A percentile compares a stretch with the other conserved stretches of the same genome.
Evolutionary conservation across 1,140 invertebrate genomes (phyloP).

Genomic region (Dolichoris vasculosae): DNA sequence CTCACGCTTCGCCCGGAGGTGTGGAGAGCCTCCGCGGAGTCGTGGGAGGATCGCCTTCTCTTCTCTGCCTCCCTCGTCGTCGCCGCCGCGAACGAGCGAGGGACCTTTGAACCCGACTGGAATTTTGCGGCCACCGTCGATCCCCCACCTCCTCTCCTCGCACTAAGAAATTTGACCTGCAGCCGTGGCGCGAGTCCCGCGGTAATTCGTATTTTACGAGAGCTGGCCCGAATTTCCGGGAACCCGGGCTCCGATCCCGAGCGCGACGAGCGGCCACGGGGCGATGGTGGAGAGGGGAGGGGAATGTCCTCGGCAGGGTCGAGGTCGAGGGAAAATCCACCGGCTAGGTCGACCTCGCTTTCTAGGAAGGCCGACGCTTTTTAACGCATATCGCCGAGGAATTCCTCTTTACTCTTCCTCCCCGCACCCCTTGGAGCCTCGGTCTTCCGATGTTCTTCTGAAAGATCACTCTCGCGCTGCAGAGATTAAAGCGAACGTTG

Average conservation of each 20-base stretch:
- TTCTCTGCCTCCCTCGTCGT: constrained; percentile 46
- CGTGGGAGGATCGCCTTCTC: constrained; percentile 63
- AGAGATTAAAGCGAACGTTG: not conserved
- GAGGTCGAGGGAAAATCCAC: constrained; percentile 17
- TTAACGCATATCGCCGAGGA: not conserved
- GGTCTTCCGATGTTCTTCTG: not conserved
- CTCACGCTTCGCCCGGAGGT: constrained; percentile 60
- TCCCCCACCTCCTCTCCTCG: not conserved
- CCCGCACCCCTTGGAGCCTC: not conserved
- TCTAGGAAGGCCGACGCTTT: constrained; percentile 10
- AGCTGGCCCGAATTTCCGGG: not conserved
- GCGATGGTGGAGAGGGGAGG: not conserved
- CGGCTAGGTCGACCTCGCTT: not conserved
- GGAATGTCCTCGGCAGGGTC: not conserved
- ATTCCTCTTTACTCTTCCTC: not conserved
- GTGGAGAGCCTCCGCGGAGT: constrained; percentile 51
- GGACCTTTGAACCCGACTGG: constrained; percentile 62
- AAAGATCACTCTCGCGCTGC: constrained; percentile 10
- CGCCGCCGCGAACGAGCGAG: constrained; percentile 14
- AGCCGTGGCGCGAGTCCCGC: not conserved
- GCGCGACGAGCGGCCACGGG: not conserved
- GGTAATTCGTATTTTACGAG: constrained; percentile 37
- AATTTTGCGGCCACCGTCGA: constrained; percentile 55
- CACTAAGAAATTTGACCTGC: not conserved
- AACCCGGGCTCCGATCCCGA: not conserved